Evolutionary conservation across 1,140 invertebrate genomes (phyloP).

Genomic region (Pentalonia nigronervosa): DNA sequence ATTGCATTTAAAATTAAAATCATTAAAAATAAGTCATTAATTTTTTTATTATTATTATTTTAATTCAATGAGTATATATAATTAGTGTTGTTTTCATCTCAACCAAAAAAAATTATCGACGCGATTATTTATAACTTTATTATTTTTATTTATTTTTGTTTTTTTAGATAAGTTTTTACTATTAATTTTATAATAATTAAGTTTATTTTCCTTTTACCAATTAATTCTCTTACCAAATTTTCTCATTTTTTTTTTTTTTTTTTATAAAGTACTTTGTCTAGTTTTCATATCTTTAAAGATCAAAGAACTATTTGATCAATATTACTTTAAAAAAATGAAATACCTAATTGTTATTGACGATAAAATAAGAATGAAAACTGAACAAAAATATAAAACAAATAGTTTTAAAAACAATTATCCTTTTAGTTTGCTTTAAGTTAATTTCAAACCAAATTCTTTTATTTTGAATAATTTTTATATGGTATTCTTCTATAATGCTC

Average conservation of each 20-base stretch:
- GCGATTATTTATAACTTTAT: background rate
- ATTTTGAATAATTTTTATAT: background rate
- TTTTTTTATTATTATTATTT: background rate
- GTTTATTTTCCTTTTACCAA: conserved; percentile 5
- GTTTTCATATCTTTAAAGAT: conserved; percentile 12
- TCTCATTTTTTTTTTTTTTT: background rate
- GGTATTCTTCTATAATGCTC: background rate
- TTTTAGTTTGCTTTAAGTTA: conserved; percentile 33
- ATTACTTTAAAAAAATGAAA: background rate
- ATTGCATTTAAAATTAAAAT: conserved; percentile 40
- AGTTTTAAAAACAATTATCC: background rate
- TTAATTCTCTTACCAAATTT: conserved; percentile 21
- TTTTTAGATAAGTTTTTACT: conserved; percentile 32
- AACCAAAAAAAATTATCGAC: background rate
- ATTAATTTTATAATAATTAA: conserved; percentile 17
- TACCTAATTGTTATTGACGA: background rate
- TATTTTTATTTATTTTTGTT: background rate
- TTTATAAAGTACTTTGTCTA: background rate
- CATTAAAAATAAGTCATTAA: conserved; percentile 3
- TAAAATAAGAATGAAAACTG: too few species aligned
- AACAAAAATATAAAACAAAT: background rate
- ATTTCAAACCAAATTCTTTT: background rate
- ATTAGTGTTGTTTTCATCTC: background rate
- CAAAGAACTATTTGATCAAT: conserved; percentile 18
- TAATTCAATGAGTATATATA: background rate